A percentile compares a stretch with the other conserved stretches of the same genome.
Evolutionary conservation across 1,140 invertebrate genomes (phyloP).

Genomic region (Heliothis subflexa): DNA sequence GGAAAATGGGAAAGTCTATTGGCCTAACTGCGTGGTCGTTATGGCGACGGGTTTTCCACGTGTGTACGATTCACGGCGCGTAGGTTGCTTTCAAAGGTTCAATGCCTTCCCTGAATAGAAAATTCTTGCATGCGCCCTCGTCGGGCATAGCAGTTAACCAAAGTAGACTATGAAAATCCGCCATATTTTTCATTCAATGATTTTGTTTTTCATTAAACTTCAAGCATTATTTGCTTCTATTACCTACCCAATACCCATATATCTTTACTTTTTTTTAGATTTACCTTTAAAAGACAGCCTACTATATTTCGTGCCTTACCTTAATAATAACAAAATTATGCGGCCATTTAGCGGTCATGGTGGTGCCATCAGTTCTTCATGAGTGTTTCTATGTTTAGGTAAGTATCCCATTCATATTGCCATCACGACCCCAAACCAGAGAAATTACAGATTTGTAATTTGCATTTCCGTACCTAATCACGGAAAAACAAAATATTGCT

Average conservation of each 20-base stretch:
- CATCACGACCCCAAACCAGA: not conserved
- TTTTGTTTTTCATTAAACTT: not conserved
- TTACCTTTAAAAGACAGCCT: conserved; percentile 6
- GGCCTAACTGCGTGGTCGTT: conserved; percentile 74
- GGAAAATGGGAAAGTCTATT: conserved; percentile 76
- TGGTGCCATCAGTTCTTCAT: not conserved
- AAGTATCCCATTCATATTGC: not conserved
- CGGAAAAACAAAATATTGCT: conserved; percentile 46
- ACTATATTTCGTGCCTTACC: conserved; percentile 12
- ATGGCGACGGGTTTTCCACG: conserved; percentile 64
- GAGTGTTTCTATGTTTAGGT: too few relatives aligned
- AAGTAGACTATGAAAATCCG: not conserved
- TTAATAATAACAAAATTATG: conserved; percentile 6
- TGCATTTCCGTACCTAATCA: conserved; percentile 19
- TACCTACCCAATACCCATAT: too few relatives aligned
- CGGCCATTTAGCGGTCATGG: not conserved
- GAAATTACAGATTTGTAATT: conserved; percentile 16
- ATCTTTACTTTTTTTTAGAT: not conserved
- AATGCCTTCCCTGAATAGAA: conserved; percentile 39
- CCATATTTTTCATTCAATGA: not conserved
- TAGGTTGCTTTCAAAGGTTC: conserved; percentile 40
- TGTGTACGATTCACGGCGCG: conserved; percentile 20
- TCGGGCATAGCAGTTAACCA: not conserved
- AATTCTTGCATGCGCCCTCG: conserved; percentile 20
- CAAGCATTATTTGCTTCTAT: not conserved